Conservation (phyloP, 2,888 invertebrate species). For the Vannuccia rotundouncinata region DNA sequence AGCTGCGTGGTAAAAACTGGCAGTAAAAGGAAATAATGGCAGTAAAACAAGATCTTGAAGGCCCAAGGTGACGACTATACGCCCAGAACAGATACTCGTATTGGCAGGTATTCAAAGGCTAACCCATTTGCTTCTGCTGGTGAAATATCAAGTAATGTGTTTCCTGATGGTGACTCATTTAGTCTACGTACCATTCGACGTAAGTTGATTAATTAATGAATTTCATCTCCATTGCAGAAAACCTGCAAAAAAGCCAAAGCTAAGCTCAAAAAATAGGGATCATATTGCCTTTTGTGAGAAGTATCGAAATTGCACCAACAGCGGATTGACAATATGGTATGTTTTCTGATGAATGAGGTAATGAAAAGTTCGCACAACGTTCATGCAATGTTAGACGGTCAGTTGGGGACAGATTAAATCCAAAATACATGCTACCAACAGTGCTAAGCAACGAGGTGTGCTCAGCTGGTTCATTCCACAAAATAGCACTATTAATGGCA, state of each 20-base stretch:
- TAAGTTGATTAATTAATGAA: neutral
- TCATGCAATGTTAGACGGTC: neutral
- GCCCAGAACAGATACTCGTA: conserved; percentile 23
- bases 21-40: neutral
- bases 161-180: neutral
- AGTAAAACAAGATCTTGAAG: conserved; percentile 8
- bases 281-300: neutral
- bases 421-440: neutral
- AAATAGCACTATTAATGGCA: too few relatives aligned
- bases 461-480: neutral
- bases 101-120: conserved; percentile 15
- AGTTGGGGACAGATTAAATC: neutral
- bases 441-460: neutral
- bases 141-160: neutral
- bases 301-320: neutral
- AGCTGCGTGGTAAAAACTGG: neutral
- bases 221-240: neutral
- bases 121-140: neutral
- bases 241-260: neutral
- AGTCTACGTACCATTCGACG: neutral
- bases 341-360: neutral
- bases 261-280: neutral
- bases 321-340: neutral
- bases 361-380: neutral
- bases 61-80: conserved; percentile 18